Base-by-base conservation (phyloP, 2,113 vertebrate species). In the Pontoporia blainvillei region DNA sequence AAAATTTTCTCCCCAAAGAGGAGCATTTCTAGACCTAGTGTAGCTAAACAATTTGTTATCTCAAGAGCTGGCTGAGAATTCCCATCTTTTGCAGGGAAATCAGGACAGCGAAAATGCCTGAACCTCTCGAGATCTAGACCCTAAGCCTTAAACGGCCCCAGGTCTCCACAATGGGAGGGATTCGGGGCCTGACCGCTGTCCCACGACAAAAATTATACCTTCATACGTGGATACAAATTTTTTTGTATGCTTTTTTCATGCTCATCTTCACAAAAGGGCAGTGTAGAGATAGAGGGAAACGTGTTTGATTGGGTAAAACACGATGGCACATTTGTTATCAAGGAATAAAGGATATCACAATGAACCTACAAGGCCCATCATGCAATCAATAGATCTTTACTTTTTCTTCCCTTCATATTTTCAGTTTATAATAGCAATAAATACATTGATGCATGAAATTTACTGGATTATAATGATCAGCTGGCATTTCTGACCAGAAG, bases 351-450 rank as follows among this genome's bases (percentile, higher is more conserved):
- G 44, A 62, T 79, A 27, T 81, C 41, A 95, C 20, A 79, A 31
- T 25, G 49, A 96, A 49, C 21, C 90, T 90, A 72, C 49, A 66
- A 89, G 52, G 39, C 17, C 39, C 27, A 88, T 73, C 61, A 31
- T 2, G 7, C 6, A 66, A 94, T 96, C 93, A 88, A 83, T 66
- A 78, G 52, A 57, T 78, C 66, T 93, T 61, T 36, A 23, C 36
- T 86, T 96, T 94, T 79, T 59, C 54, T 82, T 59, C 46, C 41
- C 91, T 88, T 92, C 85, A 54, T 71, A 73, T 86, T 96, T 83
- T 93, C 86, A 88, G 90, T 96, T 96, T 96, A 95, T 87, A 92
- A 71, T 49, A 92, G 96, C 96, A 82, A 96, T 97, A 98, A 97
- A 98, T 91, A 96, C 13, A 76, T 6, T 49, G 66, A 49, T 72